Conservation (phyloP, 2,888 invertebrate species). For the Drosophila neonasuta region DNA sequence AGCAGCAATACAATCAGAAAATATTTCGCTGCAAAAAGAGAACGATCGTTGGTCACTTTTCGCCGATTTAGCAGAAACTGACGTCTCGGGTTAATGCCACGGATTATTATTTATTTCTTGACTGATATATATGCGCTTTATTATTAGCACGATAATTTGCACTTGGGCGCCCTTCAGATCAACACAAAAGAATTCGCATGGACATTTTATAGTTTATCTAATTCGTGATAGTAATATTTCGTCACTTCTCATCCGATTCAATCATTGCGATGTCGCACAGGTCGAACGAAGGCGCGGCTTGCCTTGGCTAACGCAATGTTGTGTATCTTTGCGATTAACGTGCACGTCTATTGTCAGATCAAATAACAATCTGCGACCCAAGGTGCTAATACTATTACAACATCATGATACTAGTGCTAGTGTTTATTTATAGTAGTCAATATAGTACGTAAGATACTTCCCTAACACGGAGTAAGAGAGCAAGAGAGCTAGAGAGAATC, state of each 20-base stretch:
- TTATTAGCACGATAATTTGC: constrained; percentile 39
- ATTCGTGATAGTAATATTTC: constrained; percentile 3
- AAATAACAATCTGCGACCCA: constrained; percentile 41
- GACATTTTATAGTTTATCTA: constrained; percentile 8
- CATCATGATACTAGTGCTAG: constrained; percentile 15
- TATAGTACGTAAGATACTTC: neutral
- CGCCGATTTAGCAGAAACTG: constrained; percentile 40
- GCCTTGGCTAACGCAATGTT: constrained; percentile 54
- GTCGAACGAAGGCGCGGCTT: constrained; percentile 45
- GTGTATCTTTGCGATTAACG: constrained; percentile 59
- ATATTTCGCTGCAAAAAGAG: neutral
- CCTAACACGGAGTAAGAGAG: neutral
- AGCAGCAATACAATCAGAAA: constrained; percentile 19
- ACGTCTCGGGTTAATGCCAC: constrained; percentile 55
- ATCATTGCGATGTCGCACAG: constrained; percentile 17
- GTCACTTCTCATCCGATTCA: neutral
- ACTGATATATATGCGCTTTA: constrained; percentile 44
- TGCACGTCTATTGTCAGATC: constrained; percentile 31
- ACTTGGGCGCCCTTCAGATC: constrained; percentile 6
- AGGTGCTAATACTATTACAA: constrained; percentile 56
- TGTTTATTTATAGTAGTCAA: constrained; percentile 11
- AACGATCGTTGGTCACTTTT: constrained; percentile 14
- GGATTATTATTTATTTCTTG: constrained; percentile 21
- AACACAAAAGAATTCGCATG: constrained; percentile 8
- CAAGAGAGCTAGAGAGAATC: neutral